Conservation (phyloP, 2,797 vertebrate genomes). For the Bradypodion ventrale region DNA sequence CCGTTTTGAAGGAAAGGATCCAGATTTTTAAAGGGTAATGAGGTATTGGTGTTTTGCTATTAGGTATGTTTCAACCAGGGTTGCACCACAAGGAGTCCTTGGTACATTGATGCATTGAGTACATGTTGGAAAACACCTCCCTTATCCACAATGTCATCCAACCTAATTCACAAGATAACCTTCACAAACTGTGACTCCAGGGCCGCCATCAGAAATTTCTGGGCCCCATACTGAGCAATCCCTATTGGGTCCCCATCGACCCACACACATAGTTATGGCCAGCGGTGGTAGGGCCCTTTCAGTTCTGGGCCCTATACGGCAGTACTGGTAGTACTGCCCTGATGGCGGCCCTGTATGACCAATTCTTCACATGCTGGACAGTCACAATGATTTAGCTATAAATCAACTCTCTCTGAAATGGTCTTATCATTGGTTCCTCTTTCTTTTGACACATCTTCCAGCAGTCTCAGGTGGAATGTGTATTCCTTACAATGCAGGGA, state of each 20-base stretch:
- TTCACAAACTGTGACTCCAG: too few relatives aligned
- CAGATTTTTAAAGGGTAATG: not conserved
- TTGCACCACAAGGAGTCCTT: not conserved
- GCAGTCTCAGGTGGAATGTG: not conserved
- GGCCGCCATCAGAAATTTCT: too few relatives aligned
- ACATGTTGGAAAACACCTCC: not conserved
- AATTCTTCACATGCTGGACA: slow-evolving; percentile 3
- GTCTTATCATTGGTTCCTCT: not conserved
- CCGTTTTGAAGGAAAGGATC: not conserved
- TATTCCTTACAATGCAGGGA: not conserved
- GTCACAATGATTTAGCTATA: slow-evolving; percentile 6
- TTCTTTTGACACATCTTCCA: not conserved
- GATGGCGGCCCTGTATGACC: too few relatives aligned
- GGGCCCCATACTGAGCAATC: too few relatives aligned
- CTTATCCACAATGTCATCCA: slow-evolving; percentile 7
- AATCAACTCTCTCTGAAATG: not conserved
- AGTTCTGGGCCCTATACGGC: too few relatives aligned
- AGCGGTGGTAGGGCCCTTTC: too few relatives aligned
- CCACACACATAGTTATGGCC: too few relatives aligned
- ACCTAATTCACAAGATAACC: not conserved
- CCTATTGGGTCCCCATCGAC: too few relatives aligned
- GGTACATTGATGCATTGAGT: not conserved
- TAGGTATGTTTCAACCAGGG: not conserved
- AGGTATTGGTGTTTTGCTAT: not conserved
- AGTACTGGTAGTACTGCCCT: too few relatives aligned